Conservation (phyloP, 2,113 vertebrate genomes). For the Plecturocebus donacophilus region DNA sequence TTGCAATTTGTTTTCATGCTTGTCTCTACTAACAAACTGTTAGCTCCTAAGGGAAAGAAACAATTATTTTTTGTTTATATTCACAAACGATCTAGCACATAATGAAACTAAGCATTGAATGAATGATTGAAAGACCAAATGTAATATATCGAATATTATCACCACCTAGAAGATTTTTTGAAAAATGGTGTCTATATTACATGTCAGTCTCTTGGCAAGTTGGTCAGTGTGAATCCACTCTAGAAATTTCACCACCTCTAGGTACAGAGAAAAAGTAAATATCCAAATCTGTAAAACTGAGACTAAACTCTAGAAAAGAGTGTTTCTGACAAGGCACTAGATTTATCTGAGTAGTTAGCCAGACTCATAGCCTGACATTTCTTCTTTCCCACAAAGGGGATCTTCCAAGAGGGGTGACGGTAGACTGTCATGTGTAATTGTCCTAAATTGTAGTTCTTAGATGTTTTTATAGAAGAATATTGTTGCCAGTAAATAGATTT, state of each 20-base stretch:
- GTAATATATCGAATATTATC: background rate
- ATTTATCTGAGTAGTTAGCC: background rate
- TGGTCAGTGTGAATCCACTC: background rate
- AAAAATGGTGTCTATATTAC: background rate
- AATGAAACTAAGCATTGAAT: background rate
- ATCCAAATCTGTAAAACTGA: background rate
- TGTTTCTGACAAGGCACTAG: background rate
- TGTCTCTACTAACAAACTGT: background rate
- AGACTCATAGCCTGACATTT: background rate
- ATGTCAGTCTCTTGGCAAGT: background rate
- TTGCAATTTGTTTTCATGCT: background rate
- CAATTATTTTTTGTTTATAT: background rate
- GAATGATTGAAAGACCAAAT: background rate
- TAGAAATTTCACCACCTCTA: background rate
- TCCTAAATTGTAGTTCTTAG: background rate
- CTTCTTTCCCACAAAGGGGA: background rate
- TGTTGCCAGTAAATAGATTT: slow-evolving; percentile 25
- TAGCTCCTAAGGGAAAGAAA: background rate
- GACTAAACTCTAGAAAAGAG: background rate
- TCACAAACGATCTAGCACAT: background rate
- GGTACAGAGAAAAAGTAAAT: background rate
- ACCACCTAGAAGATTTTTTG: background rate
- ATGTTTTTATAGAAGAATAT: slow-evolving; percentile 14
- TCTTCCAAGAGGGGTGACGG: background rate
- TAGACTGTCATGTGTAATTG: background rate